Conservation (phyloP, 2,888 invertebrate species). For the Dermolepida albohirtum region DNA sequence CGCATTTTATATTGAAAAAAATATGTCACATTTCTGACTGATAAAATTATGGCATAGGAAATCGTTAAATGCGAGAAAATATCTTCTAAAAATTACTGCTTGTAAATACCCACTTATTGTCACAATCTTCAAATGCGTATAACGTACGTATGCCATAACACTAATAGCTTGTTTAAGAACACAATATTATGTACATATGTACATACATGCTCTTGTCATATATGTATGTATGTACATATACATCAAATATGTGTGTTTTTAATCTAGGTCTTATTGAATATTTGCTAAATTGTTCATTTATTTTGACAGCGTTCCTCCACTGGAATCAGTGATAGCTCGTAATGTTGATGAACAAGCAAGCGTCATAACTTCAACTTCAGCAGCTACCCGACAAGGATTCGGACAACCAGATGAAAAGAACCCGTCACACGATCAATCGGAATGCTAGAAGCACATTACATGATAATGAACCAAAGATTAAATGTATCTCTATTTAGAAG, state of each 20-base stretch:
- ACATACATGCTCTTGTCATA: too few species aligned
- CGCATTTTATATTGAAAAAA: too few species aligned
- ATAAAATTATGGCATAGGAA: too few species aligned
- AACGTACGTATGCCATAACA: too few species aligned
- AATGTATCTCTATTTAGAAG: slow-evolving; percentile 29
- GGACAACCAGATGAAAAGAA: slow-evolving; percentile 41
- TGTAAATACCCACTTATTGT: too few species aligned
- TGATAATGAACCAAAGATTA: slow-evolving; percentile 25
- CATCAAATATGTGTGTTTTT: background rate
- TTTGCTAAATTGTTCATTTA: background rate
- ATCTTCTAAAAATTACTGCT: too few species aligned
- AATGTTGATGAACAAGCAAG: slow-evolving; percentile 59
- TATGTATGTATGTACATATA: too few species aligned
- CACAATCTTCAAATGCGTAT: too few species aligned
- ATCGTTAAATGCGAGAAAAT: too few species aligned
- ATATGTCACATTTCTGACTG: too few species aligned
- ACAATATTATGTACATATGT: too few species aligned
- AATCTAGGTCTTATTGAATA: background rate
- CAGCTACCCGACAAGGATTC: slow-evolving; percentile 45
- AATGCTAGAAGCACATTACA: slow-evolving; percentile 11
- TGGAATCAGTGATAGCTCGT: slow-evolving; percentile 66
- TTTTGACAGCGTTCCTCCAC: slow-evolving; percentile 68
- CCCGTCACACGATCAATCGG: slow-evolving; percentile 28
- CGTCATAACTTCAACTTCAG: slow-evolving; percentile 60
- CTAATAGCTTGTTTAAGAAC: too few species aligned